Base-by-base conservation (phyloP, 2,113 vertebrate genomes). In the Leptodactylus fuscus region DNA sequence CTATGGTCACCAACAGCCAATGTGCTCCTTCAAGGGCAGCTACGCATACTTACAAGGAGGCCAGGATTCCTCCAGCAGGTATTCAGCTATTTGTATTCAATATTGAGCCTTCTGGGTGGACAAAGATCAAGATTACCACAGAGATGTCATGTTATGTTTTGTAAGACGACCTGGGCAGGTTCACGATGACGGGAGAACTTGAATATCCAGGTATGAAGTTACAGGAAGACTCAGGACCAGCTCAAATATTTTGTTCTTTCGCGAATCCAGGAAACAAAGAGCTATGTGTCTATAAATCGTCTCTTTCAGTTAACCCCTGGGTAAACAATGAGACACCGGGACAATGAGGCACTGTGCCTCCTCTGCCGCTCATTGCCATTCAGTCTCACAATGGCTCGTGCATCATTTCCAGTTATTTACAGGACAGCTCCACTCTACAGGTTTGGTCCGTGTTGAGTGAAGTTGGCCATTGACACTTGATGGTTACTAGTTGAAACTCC, bases 351-450 rank as follows among this genome's bases (percentile, higher is more conserved):
- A 73, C 70, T 73, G 70, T 41, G 70, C 22, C 36, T 44, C 62
- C 24, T 34, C 15, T 15, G 16, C 16, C 8, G 18, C 65, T 69
- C 32, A 69, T 69, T 69, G 22, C 65, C 65, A 69, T 69, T 38
- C 15, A 36, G 18, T 5, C n/a, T 18, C 18, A 44, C 36, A 71
- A 29, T 95, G 95, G 95, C 96, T 94, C 95, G 94, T 13, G n/a
- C 22, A 73, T 24, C 38, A 44, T 71, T 71, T 38, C 69, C 69
- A 71, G 7, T 41, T 71, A 41, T 36, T 73, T 73, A 24, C 11
- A 24, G 36, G 38, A 41, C n/a, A 6, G 36, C 10, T 41, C 69
- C 20, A n/a, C 18, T 12, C 4, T n/a, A 34, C 1, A 34, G 2
- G 32, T 36, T 36, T 20, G 32, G 18, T 22, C 34, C 32, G 36